phyloP scores from a whole-genome alignment of 2,113 vertebrate species.

The Malurus alboscapulatus region DNA sequence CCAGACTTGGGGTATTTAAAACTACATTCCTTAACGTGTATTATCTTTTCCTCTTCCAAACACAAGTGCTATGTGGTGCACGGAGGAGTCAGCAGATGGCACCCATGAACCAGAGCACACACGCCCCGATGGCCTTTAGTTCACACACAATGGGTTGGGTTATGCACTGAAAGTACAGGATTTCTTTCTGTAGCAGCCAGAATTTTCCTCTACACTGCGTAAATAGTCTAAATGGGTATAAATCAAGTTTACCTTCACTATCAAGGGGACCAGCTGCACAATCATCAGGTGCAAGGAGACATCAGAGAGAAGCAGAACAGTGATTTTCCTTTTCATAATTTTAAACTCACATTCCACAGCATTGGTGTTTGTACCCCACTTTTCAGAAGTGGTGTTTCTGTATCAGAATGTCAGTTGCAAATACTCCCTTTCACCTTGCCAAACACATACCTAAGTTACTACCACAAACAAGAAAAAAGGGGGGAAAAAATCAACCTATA shows the following conservation, averaged over 20 bases:
- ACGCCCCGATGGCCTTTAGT: not conserved
- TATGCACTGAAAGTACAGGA: not conserved
- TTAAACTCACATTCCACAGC: not conserved
- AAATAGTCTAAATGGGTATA: not conserved
- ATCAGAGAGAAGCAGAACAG: not conserved
- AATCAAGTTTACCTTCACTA: not conserved
- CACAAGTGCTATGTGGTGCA: not conserved
- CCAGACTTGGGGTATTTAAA: not conserved
- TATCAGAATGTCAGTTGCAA: not conserved
- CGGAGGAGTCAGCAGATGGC: constrained; percentile 47
- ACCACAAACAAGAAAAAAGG: not conserved
- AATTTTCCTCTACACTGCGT: not conserved
- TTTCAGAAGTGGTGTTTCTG: not conserved
- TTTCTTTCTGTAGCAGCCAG: not conserved
- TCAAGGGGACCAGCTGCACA: not conserved
- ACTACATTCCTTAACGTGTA: accelerated
- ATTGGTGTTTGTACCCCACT: not conserved
- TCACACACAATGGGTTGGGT: not conserved
- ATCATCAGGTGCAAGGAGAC: not conserved
- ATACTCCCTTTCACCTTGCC: not conserved
- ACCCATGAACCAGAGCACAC: not conserved
- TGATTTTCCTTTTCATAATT: not conserved
- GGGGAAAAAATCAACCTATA: not conserved
- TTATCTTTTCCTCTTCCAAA: not conserved
- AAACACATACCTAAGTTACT: not conserved